These are phyloP conservation scores for Sebastolobus altivelis DNA, from an alignment of 2,797 vertebrate genomes.

Conservation along the genomic window DNA sequence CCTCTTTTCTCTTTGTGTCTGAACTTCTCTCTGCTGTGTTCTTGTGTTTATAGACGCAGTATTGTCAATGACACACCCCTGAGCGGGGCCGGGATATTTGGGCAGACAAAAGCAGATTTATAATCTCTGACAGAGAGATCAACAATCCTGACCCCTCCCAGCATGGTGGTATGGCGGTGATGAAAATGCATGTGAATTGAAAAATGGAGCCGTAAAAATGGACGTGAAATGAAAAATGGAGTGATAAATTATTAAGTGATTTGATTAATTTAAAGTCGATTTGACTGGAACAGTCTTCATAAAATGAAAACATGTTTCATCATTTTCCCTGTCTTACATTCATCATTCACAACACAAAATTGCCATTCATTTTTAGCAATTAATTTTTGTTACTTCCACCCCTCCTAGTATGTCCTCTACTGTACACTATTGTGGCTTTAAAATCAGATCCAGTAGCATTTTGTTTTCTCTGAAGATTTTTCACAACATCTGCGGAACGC, in stretches of 20 bases:
- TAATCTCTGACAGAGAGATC: constrained; percentile 28
- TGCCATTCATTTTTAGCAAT: no score
- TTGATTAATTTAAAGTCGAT: no score
- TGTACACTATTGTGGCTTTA: not conserved
- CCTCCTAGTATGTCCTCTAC: no score
- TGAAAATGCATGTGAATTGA: no score
- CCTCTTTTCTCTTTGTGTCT: constrained; percentile 11
- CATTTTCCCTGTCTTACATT: no score
- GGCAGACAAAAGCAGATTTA: constrained; percentile 36
- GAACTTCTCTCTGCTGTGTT: constrained; percentile 20
- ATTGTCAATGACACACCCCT: constrained; percentile 60
- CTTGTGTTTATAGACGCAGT: constrained; percentile 72
- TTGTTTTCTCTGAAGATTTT: not conserved
- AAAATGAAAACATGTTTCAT: no score
- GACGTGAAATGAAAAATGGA: no score
- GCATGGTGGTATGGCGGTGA: no score
- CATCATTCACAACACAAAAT: no score
- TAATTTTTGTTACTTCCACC: no score
- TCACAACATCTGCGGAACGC: not conserved
- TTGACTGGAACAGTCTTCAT: rapidly evolving
- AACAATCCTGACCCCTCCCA: constrained; percentile 31
- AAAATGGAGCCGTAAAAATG: no score
- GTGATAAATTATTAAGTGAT: no score
- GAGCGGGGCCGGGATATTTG: not conserved
- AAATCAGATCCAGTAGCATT: not conserved